A percentile compares a stretch with the other conserved stretches of the same genome.
Conservation (phyloP, 2,888 invertebrate genomes). For the Phyllotreta cruciferae region DNA sequence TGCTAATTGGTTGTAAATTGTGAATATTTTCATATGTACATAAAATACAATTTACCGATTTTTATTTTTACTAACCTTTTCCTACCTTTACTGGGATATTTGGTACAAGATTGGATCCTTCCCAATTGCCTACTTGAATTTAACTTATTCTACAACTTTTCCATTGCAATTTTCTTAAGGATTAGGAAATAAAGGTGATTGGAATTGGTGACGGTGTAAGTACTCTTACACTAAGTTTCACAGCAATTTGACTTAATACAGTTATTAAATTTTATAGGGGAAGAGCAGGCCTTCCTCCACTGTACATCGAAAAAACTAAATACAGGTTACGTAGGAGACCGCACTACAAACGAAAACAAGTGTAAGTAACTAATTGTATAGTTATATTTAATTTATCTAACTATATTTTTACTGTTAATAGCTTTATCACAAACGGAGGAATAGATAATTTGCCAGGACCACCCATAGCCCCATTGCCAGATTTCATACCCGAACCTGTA, state of each 20-base stretch:
- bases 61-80: too few relatives aligned
- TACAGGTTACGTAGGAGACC: constrained; percentile 22
- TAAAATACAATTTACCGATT: too few relatives aligned
- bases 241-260: neutral
- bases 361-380: constrained; percentile 16
- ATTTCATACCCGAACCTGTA: neutral
- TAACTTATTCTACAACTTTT: too few relatives aligned
- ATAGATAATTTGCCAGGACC: constrained; percentile 10
- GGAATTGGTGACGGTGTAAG: too few relatives aligned
- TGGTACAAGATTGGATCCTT: too few relatives aligned
- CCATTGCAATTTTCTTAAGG: too few relatives aligned
- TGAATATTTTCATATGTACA: too few relatives aligned
- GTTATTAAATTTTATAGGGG: constrained; percentile 6
- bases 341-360: constrained; percentile 16
- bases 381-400: neutral
- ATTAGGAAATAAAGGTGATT: too few relatives aligned
- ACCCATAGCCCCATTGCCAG: constrained; percentile 3
- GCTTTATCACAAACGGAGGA: neutral
- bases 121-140: too few relatives aligned
- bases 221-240: too few relatives aligned
- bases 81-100: too few relatives aligned
- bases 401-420: neutral
- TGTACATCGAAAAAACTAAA: constrained; percentile 22
- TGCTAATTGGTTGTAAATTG: too few relatives aligned
- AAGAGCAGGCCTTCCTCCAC: neutral